These are phyloP conservation scores for Sardina pilchardus DNA, from an alignment of 2,113 vertebrate species.

Conservation along the genomic window DNA sequence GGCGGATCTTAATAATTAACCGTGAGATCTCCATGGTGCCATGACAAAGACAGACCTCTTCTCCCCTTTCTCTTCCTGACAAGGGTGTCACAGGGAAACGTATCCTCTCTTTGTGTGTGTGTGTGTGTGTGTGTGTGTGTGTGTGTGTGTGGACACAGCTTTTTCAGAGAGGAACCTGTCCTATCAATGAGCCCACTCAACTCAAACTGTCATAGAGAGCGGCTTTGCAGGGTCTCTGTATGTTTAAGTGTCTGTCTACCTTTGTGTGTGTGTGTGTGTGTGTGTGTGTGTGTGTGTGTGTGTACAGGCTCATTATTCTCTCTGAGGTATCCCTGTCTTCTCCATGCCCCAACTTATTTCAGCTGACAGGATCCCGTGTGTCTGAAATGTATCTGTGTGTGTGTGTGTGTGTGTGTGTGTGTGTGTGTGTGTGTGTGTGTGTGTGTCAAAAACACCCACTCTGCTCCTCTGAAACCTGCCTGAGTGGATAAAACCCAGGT, in stretches of 20 bases:
- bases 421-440: not conserved
- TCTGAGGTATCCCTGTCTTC: not conserved
- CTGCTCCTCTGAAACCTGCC: not conserved
- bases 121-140: too few species aligned
- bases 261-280: not conserved
- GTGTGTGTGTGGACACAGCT: not conserved
- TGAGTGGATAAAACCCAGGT: not conserved
- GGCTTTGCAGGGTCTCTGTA: not conserved
- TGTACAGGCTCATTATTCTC: not conserved
- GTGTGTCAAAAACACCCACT: not conserved
- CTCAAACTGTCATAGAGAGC: not conserved
- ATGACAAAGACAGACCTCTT: not conserved
- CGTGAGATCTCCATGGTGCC: not conserved
- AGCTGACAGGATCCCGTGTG: not conserved
- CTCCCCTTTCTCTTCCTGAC: not conserved
- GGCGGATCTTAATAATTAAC: slow-evolving; percentile 32
- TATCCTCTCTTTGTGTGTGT: not conserved
- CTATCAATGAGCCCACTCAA: not conserved
- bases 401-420: too few species aligned
- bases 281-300: too few species aligned
- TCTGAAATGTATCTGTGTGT: not conserved
- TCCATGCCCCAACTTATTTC: not conserved
- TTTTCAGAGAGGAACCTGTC: not conserved
- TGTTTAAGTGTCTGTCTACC: not conserved
- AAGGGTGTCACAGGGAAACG: slow-evolving; percentile 14